Evolutionary conservation across 2,888 invertebrate species (phyloP).

Genomic region (Agonopterix heracliana): DNA sequence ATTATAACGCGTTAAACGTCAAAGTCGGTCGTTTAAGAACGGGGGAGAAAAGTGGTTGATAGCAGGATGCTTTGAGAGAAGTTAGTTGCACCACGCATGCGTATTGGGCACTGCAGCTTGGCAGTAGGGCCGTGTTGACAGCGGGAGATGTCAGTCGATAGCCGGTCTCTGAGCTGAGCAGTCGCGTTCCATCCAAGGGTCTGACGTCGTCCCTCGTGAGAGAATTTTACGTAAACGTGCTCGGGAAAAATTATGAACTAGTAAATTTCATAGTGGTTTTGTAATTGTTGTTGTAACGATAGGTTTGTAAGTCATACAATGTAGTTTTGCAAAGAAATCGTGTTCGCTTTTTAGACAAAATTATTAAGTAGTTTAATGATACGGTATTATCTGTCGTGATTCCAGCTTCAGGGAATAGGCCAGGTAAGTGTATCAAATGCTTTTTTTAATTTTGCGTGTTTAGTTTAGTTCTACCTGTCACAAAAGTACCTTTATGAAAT

Average conservation of each 20-base stretch:
- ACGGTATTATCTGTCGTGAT: too few species aligned
- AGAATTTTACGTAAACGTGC: conserved; percentile 10
- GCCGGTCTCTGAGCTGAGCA: conserved; percentile 32
- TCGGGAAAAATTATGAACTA: conserved; percentile 1
- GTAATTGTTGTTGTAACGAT: too few species aligned
- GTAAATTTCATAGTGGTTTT: background rate
- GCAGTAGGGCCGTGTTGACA: conserved; percentile 36
- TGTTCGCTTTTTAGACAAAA: too few species aligned
- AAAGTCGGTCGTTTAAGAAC: conserved; percentile 24
- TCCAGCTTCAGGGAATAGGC: too few species aligned
- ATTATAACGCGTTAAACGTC: conserved; percentile 21
- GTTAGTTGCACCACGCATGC: conserved; percentile 62
- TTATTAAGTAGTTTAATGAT: too few species aligned
- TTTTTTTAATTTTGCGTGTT: too few species aligned
- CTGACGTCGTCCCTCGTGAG: background rate
- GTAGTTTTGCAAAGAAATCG: too few species aligned
- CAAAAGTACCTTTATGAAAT: too few species aligned
- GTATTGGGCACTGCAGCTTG: conserved; percentile 56
- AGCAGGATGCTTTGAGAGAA: background rate
- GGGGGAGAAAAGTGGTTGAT: background rate
- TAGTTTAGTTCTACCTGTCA: too few species aligned
- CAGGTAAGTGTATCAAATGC: too few species aligned
- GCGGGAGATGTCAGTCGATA: conserved; percentile 57
- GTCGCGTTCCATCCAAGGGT: conserved; percentile 28
- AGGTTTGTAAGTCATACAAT: too few species aligned